Evolutionary conservation across 64 coral and sea anemone genomes (phyloP), one percentile per base, ranked within the genome.

Genomic region (Montipora foliosa): DNA sequence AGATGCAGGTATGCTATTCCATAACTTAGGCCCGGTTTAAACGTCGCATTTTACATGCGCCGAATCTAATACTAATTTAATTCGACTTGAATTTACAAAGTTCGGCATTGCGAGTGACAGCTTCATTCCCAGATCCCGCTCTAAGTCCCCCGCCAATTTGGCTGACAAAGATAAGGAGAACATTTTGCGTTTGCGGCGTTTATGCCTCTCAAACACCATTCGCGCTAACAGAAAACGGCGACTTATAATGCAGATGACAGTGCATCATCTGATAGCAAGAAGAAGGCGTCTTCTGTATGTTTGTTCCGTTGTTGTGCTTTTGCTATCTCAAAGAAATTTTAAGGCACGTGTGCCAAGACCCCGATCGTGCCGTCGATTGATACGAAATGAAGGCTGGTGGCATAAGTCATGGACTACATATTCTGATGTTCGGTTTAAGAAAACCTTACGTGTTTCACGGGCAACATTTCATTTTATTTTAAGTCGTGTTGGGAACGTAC

Each of bases 371-470:
- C 52, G 91, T 50, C 77, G 87, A 61, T 81, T 76, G 8, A 6
- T 67, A 29, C 52, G 93, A 80, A 94, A 94, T 73, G 53, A 67
- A 16, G 87, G 93, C 17, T 94, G 93, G 93, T 89, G 62, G 44
- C 24, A 94, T 8, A 25, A 51, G 3, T 4, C 67, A 45, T 45
- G 50, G 51, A 58, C 17, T 61, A 84, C 25, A 20, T 84, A 84
- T 24, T 25, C 49, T 13, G 81, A 58, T 67, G 25, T 8, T n/a
- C 24, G 49, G 72, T 88, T 88, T 57, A 75, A 76, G 68, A 88
- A 88, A 88, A 76, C 85, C 6, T 75, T 88, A 47, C 15, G 85
- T 8, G 85, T 75, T 19, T 88, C 85, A 11, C 44, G 48, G n/a
- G 14, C 13, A 49, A 88, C 85, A 74, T 88, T 88, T 25, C 44